A percentile compares a stretch with the other conserved stretches of the same genome.
These are phyloP conservation scores for Sphinx pinastri DNA, from an alignment of 2,888 invertebrate species.

Conservation along the genomic window DNA sequence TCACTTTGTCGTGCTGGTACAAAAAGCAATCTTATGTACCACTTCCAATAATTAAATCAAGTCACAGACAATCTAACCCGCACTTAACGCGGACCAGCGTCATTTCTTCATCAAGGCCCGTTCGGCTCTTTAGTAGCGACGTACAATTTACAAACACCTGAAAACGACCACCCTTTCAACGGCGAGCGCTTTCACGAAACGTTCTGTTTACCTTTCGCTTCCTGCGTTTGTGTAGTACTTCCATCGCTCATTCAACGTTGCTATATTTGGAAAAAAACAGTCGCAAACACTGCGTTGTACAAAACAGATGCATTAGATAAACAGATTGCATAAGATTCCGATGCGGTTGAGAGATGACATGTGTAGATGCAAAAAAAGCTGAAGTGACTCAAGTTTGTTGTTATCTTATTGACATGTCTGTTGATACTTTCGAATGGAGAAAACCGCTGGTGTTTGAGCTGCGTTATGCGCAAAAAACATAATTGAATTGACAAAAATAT, in stretches of 20 bases:
- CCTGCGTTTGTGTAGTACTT: slow-evolving; percentile 52
- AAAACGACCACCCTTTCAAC: slow-evolving; percentile 53
- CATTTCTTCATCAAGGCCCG: neutral
- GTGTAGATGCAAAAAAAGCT: slow-evolving; percentile 1
- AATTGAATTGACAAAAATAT: too few species aligned
- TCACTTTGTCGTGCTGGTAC: too few species aligned
- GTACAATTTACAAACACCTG: slow-evolving; percentile 50
- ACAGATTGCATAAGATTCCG: slow-evolving; percentile 25
- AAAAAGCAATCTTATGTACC: too few species aligned
- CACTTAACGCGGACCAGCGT: neutral
- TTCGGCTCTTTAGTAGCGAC: slow-evolving; percentile 27
- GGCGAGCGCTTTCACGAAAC: slow-evolving; percentile 58
- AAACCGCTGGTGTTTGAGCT: neutral
- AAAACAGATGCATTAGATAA: slow-evolving; percentile 29
- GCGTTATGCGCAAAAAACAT: too few species aligned
- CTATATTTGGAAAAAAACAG: slow-evolving; percentile 44
- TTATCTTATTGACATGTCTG: neutral
- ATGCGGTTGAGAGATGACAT: slow-evolving; percentile 8
- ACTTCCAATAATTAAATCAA: neutral
- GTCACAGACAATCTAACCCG: neutral
- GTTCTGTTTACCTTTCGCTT: slow-evolving; percentile 60
- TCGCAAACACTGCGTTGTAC: slow-evolving; percentile 16
- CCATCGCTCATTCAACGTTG: slow-evolving; percentile 41
- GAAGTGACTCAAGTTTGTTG: neutral
- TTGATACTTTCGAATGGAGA: neutral